phyloP scores from a whole-genome alignment of 2,888 invertebrate species.

The Stenoptilia bipunctidactyla region DNA sequence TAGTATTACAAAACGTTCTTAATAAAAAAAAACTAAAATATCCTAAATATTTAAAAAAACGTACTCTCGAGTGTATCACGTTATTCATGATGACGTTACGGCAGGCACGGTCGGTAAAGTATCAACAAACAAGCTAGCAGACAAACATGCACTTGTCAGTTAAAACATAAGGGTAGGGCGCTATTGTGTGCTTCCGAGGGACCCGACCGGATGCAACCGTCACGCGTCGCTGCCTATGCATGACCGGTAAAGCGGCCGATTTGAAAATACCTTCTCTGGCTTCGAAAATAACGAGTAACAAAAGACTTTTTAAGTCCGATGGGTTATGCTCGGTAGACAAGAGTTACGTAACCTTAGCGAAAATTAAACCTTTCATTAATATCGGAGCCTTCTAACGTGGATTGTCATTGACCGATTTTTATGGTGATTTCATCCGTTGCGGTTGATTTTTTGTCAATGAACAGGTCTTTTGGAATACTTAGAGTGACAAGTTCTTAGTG shows the following conservation, averaged over 20 bases:
- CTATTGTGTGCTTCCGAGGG: constrained; percentile 45
- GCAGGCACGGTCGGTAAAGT: too few relatives aligned
- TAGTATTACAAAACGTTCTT: too few relatives aligned
- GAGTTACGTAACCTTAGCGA: constrained; percentile 22
- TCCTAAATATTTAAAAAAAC: too few relatives aligned
- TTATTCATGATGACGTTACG: too few relatives aligned
- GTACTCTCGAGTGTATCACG: too few relatives aligned
- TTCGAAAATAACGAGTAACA: too few relatives aligned
- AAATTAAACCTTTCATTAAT: constrained; percentile 19
- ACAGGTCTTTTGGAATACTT: too few relatives aligned
- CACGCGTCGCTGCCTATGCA: constrained; percentile 50
- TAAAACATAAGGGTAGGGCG: constrained; percentile 33
- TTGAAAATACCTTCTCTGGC: neutral
- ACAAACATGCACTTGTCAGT: constrained; percentile 19
- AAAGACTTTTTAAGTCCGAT: constrained; percentile 6
- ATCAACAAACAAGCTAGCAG: constrained; percentile 15
- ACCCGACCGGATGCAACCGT: constrained; percentile 47
- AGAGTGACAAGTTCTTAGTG: too few relatives aligned
- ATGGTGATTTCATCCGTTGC: neutral
- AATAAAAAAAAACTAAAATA: too few relatives aligned
- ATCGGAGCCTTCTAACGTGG: constrained; percentile 6
- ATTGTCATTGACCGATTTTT: constrained; percentile 16
- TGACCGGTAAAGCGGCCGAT: constrained; percentile 23
- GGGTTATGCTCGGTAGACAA: constrained; percentile 8
- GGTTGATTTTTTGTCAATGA: too few relatives aligned